Base-by-base conservation (phyloP, 2,797 vertebrate species). In the Channa striata region DNA sequence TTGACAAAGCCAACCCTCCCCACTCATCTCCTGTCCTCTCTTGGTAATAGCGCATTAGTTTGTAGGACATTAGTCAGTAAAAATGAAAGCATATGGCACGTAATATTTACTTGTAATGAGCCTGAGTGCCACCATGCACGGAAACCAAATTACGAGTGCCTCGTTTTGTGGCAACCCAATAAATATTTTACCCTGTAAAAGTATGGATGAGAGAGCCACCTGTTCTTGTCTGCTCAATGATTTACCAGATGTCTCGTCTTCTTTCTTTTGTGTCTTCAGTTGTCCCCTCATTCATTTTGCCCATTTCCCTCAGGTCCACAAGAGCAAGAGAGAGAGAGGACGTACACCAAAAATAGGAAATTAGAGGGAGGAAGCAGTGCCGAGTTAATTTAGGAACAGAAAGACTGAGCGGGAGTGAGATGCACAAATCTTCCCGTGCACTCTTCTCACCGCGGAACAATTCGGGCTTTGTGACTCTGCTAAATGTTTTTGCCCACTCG, bases 101-200 rank as follows among this genome's bases (percentile, higher is more conserved):
- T 78, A 82, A 89, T 89, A 85, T 88, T 87, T 86, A 88, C 86
- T 80, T 79, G 81, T 87, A 89, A 91, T 88, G 83, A 89, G 84
- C 73, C 78, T 57, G 72, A 80, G 78, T 71, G 74, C 87, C 80
- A 73, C 79, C 80, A 79, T 78, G 82, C 67, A 20, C 14, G 51
- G 81, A 89, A 87, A 83, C 83, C 70, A 87, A 87, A 91, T 91
- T 81, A 89, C 46, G 49, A 85, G 65, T 68, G 63, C 68, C 71
- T 68, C 10, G 11, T 76, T 88, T 80, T 82, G 78, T 87, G 87
- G 80, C 86, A 85, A 78, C 63, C 67, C 82, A 78, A 91, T 91
- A 82, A 87, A 91, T 89, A 90, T 89, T 89, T 86, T 56, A 82
- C 68, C 53, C 77, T 62, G 74, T 81, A 77, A 83, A 91, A 84